Base-by-base conservation (phyloP, 2,113 vertebrate genomes). In the Dolichotis patagonum region DNA sequence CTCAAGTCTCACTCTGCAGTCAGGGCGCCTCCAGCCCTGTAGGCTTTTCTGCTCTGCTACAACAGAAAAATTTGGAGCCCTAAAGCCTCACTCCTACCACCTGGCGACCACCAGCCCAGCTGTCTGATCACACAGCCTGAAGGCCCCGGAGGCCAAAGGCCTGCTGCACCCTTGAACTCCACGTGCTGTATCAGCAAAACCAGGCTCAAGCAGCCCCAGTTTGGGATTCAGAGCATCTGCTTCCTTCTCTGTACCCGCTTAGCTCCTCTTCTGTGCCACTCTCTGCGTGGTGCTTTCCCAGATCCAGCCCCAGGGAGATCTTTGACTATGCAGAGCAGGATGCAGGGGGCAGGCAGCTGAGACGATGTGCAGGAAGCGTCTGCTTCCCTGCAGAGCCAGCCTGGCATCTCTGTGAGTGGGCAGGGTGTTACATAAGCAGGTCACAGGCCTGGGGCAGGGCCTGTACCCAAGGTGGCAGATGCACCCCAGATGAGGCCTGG, bases 401-500 rank as follows among this genome's bases (percentile, higher is more conserved):
- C 3, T 7, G 43, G 46, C 3, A 13, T 84, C 52, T 62, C 52
- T 3, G n/a, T 1, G 56, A 35, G 9, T 9, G 35, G 56, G 54
- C 26, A 52, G 8, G 35, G 12, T 17, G 24, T 87, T 92, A 94
- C 0, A 35, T 63, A 93, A 96, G 52, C 73, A 56, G 62, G 62
- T 52, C 10, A 13, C 0, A 12, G 0, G 9, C 3, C 28, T 82
- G 52, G 8, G 28, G 46, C 14, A 78, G 49, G 17, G 5, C 38
- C 54, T 8, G 85, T n/a, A 71, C 49, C 13, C n/a, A 5, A 0
- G 1, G 24, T 19, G 30, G 22, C 54, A 69, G 77, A 30, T 8
- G 52, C 83, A 49, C 85, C 56, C 8, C 24, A 86, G 95, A 97
- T 98, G 97, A 98, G 93, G 87, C 87, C 97, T 93, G 90, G 96